phyloP scores from a whole-genome alignment of 2,113 vertebrate species.

The Microtus pennsylvanicus region DNA sequence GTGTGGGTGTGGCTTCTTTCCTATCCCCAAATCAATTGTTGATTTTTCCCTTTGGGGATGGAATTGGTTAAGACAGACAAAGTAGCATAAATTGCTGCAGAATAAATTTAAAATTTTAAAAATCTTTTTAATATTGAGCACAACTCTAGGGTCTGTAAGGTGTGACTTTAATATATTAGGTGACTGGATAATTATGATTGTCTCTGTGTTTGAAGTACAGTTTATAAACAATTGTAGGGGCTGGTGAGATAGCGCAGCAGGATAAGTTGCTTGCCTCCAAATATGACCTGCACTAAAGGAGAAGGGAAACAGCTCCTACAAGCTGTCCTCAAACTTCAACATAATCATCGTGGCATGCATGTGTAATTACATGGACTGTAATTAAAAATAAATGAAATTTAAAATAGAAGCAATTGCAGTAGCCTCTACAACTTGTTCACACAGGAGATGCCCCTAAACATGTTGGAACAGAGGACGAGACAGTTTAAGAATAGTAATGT shows the following conservation, averaged over 20 bases:
- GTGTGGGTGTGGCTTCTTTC: fast-evolving
- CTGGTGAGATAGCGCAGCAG: not conserved
- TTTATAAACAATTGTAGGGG: not conserved
- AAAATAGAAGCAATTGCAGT: not conserved
- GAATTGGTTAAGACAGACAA: not conserved
- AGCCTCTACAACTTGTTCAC: not conserved
- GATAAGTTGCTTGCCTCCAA: too few relatives aligned
- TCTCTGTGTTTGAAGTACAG: not conserved
- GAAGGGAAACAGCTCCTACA: not conserved
- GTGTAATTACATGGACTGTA: not conserved
- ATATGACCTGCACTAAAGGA: not conserved
- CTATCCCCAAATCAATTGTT: not conserved
- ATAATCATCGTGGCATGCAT: not conserved
- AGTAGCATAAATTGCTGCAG: not conserved
- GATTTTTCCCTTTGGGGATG: not conserved
- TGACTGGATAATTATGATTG: not conserved
- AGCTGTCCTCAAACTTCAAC: not conserved
- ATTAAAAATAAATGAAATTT: not conserved
- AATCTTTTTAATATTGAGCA: not conserved
- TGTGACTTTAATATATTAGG: not conserved
- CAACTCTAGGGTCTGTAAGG: not conserved
- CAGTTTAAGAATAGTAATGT: constrained; percentile 37
- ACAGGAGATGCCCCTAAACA: not conserved
- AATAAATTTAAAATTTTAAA: not conserved
- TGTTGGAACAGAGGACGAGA: constrained; percentile 15